Evolutionary conservation across 2,797 vertebrate genomes (phyloP).

Genomic region (Acanthurus lineatus): DNA sequence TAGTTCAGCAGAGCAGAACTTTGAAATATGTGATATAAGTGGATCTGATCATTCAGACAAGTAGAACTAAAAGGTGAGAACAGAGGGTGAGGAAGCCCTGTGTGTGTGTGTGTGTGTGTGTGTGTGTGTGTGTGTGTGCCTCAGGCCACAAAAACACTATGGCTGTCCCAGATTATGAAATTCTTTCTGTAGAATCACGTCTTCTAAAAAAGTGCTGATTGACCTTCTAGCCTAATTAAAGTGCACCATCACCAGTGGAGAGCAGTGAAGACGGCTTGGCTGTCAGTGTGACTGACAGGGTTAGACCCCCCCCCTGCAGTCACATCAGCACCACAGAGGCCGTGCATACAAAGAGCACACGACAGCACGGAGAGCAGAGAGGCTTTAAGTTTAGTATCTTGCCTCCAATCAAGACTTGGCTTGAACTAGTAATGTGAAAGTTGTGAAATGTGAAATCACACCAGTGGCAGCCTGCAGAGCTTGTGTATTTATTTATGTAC

Average conservation of each 20-base stretch:
- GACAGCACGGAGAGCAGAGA: conserved; percentile 47
- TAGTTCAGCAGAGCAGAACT: conserved; percentile 39
- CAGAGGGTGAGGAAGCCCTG: conserved; percentile 10
- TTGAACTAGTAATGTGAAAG: conserved; percentile 75
- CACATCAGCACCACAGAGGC: conserved; percentile 75
- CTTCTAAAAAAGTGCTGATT: conserved; percentile 71
- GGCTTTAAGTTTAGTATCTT: conserved; percentile 70
- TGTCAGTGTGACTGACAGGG: conserved; percentile 83
- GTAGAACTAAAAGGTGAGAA: conserved; percentile 28
- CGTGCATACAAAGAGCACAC: conserved; percentile 70
- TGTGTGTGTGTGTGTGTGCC: conserved; percentile 23
- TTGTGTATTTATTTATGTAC: conserved; percentile 83
- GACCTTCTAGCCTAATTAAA: conserved; percentile 82
- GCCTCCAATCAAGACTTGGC: conserved; percentile 58
- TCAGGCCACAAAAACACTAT: conserved; percentile 37
- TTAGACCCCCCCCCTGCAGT: conserved; percentile 75
- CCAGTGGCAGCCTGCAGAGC: conserved; percentile 72
- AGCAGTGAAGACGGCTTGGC: conserved; percentile 78
- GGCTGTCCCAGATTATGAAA: conserved; percentile 65
- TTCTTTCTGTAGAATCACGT: conserved; percentile 68
- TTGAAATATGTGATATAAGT: conserved; percentile 34
- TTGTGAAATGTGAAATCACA: conserved; percentile 69
- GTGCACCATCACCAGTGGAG: conserved; percentile 68
- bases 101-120: conserved; percentile 1
- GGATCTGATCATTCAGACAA: conserved; percentile 53